These are phyloP conservation scores for Bufo gargarizans DNA, from an alignment of 2,113 vertebrate genomes.

Conservation along the genomic window DNA sequence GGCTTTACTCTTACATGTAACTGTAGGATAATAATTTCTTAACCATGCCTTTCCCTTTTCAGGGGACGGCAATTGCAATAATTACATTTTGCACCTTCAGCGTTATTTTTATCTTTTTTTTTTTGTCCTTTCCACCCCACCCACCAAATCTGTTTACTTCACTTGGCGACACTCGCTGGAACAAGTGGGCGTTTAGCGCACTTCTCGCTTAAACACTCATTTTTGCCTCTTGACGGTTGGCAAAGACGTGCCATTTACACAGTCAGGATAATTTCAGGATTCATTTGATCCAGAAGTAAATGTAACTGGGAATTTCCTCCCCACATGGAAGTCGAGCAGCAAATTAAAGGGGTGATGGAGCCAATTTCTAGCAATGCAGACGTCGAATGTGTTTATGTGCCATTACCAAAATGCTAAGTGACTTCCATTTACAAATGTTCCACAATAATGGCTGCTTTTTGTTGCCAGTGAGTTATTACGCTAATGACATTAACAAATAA, in stretches of 20 bases:
- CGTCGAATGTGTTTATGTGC: conserved; percentile 22
- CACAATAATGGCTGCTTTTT: conserved; percentile 19
- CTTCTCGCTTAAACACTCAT: conserved; percentile 13
- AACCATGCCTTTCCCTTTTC: conserved; percentile 15
- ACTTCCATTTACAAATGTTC: conserved; percentile 14
- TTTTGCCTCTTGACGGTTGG: conserved; percentile 35
- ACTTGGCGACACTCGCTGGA: not conserved
- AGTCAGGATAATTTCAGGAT: conserved; percentile 38
- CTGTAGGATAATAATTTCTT: not conserved
- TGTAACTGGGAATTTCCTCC: conserved; percentile 27
- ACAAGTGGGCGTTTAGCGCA: not conserved
- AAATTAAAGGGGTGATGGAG: conserved; percentile 11
- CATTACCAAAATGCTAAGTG: conserved; percentile 14
- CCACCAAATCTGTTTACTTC: conserved; percentile 9
- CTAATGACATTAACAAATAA: not conserved
- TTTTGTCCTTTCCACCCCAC: conserved; percentile 1
- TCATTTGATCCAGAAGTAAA: conserved; percentile 27
- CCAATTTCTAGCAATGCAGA: conserved; percentile 3
- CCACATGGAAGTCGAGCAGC: not conserved
- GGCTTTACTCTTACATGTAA: conserved; percentile 14
- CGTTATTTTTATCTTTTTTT: conserved; percentile 16
- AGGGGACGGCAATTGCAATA: not conserved
- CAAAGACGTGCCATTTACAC: conserved; percentile 16
- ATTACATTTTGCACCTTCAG: conserved; percentile 16
- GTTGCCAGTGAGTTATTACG: not conserved